phyloP scores from a whole-genome alignment of 2,113 vertebrate genomes.

The Saimiri boliviensis region DNA sequence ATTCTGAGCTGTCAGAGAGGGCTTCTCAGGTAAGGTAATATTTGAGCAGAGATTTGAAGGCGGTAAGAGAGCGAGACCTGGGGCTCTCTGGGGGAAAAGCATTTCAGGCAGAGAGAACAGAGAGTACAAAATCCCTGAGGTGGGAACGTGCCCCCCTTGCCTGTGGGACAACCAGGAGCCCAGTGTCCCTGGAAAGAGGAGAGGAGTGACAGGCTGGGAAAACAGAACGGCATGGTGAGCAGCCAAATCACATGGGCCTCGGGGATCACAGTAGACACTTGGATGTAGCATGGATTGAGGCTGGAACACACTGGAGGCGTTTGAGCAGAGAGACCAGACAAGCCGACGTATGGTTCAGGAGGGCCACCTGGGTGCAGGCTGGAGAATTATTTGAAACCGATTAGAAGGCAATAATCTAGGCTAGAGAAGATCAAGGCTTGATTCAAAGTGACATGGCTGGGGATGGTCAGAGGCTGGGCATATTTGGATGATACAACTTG shows the following conservation, averaged over 20 bases:
- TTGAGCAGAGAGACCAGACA: background rate
- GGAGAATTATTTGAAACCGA: background rate
- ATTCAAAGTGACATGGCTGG: background rate
- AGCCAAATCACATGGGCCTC: too few relatives aligned
- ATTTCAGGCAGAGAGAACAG: background rate
- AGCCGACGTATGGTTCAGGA: background rate
- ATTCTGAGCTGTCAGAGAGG: background rate
- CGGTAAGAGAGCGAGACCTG: background rate
- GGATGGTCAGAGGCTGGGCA: background rate
- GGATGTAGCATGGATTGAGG: background rate
- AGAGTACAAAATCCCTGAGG: background rate
- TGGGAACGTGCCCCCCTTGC: accelerated
- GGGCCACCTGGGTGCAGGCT: background rate
- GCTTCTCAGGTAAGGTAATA: background rate
- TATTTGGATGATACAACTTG: background rate
- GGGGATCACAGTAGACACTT: background rate
- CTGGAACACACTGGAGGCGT: accelerated
- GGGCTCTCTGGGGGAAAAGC: too few relatives aligned
- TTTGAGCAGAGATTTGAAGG: background rate
- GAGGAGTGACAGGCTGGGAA: background rate
- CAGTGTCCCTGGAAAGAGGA: background rate
- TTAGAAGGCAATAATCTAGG: background rate
- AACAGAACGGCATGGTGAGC: accelerated
- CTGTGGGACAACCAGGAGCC: background rate
- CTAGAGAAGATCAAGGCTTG: background rate